Base-by-base conservation (phyloP, 2,113 vertebrate genomes). In the Arvicanthis niloticus region DNA sequence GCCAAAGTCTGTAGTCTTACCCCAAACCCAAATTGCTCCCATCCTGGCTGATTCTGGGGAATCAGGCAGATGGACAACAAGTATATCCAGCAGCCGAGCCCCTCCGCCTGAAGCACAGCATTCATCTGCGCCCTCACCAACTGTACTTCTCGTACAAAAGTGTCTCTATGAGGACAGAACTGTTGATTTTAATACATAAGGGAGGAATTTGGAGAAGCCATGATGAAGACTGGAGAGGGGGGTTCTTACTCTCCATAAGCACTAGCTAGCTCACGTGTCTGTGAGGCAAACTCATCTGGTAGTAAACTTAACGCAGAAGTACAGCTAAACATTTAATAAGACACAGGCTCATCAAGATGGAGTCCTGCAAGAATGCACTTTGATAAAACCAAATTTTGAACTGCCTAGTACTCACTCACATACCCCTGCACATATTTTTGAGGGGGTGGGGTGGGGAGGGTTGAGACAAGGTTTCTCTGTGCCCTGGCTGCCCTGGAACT, bases 41-140 rank as follows among this genome's bases (percentile, higher is more conserved):
- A 99, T 96, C 98, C 99, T 95, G 99, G 99, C 96, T 99, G 99
- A 99, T 99, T 99, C 98, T 99, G 99, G 70, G 99, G 99, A 77
- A 99, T 99, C 40, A 99, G 99, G 96, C 99, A 99, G 98, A 99
- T 99, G 85, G 99, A 99, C 80, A 99, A 99, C 98, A 99, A 99
- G 97, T 99, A 99, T 98, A 99, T 99, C 87, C 99, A 99, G 97
- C 99, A 84, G 99, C 99, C 72, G 99, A 99, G 97, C 99, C 99
- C 22, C 99, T 99, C 73, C 99, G 99, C 29, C 98, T 99, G 98
- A 99, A 99, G 98, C 99, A 99, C 97, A 99, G 99, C 98, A 99
- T 99, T 96, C 99, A 99, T 97, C 98, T 99, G 99, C 99, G 98
- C 56, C 56, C 56, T 60, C 4, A 12, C 34, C 51, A 81, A 21